Conservation (phyloP, 2,797 vertebrate species). For the Sylvia borin region DNA sequence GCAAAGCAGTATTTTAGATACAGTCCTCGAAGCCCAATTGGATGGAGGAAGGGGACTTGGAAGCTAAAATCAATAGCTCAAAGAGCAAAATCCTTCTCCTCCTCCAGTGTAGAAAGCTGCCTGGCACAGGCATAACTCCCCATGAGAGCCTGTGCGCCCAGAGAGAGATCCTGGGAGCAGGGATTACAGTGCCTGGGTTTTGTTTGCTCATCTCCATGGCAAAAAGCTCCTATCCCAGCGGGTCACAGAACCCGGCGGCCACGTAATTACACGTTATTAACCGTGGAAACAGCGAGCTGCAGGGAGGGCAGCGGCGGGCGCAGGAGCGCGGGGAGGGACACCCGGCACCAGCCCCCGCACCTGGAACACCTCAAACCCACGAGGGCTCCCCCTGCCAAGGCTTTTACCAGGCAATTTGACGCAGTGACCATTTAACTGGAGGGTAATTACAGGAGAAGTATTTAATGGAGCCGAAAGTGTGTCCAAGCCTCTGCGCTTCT, state of each 20-base stretch:
- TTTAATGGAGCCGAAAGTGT: constrained; percentile 53
- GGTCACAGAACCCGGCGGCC: not conserved
- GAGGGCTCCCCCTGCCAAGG: not conserved
- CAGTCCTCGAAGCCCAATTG: not conserved
- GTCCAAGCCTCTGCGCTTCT: constrained; percentile 44
- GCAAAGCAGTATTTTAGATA: not conserved
- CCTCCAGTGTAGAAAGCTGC: not conserved
- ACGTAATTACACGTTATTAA: not conserved
- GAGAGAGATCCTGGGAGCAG: not conserved
- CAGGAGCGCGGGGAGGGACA: not conserved
- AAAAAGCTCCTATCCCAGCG: not conserved
- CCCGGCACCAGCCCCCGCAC: not conserved
- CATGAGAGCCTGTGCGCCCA: not conserved
- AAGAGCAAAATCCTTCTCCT: not conserved
- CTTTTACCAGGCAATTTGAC: constrained; percentile 52
- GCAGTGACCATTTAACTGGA: constrained; percentile 64
- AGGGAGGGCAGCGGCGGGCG: not conserved
- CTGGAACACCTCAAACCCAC: not conserved
- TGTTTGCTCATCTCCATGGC: not conserved
- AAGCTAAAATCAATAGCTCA: constrained; percentile 15
- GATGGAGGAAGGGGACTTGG: not conserved
- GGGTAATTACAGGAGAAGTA: constrained; percentile 57
- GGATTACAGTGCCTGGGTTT: not conserved
- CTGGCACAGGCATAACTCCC: not conserved
- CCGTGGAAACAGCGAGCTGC: not conserved